A percentile compares a stretch with the other conserved stretches of the same genome.
Evolutionary conservation across 2,113 vertebrate genomes (phyloP).

Genomic region (Helogale parvula): DNA sequence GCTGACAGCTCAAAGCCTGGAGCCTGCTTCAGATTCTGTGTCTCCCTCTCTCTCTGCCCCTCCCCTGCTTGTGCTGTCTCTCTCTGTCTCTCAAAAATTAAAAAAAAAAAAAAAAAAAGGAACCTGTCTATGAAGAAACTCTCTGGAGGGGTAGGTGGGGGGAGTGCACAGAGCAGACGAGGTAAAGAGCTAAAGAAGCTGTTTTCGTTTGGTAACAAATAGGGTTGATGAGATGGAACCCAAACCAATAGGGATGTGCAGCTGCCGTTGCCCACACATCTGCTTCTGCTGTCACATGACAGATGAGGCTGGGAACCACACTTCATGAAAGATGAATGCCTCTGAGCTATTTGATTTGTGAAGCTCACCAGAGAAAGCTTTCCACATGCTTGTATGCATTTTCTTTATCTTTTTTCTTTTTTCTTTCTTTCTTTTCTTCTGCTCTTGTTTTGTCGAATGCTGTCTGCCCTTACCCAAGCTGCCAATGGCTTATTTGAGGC

Average conservation of each 20-base stretch:
- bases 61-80: no score
- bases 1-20: no score
- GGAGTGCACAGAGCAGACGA: neutral
- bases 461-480: neutral
- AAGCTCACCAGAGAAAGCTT: neutral
- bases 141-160: neutral
- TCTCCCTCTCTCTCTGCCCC: no score
- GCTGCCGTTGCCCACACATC: neutral
- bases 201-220: neutral
- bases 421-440: neutral
- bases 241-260: neutral
- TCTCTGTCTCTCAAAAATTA: no score
- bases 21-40: no score
- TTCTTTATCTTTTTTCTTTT: neutral
- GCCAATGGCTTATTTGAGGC: neutral
- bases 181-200: neutral
- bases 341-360: slow-evolving; percentile 48
- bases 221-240: neutral
- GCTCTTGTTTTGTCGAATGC: neutral
- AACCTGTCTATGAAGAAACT: neutral
- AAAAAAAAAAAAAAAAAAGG: no score
- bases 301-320: neutral
- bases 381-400: neutral
- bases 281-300: neutral
- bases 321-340: neutral